Conservation (phyloP, 35 echinoderm and acorn worm genomes). For the Acanthaster planci region DNA sequence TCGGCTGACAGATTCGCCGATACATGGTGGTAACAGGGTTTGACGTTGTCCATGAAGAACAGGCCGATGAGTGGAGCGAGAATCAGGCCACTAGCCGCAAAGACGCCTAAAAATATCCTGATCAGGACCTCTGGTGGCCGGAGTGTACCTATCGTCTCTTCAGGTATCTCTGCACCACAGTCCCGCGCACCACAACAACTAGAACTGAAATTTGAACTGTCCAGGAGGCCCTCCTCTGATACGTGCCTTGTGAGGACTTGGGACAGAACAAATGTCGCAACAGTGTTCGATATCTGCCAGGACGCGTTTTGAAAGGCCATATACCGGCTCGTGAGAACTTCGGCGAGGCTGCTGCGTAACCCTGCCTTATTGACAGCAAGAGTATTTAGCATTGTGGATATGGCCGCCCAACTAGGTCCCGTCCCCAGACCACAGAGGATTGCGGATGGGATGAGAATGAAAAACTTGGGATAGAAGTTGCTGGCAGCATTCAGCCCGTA, state of each 20-base stretch:
- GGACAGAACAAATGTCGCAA: neutral
- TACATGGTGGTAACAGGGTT: neutral
- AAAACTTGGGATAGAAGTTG: neutral
- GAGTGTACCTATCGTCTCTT: neutral
- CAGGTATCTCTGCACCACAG: neutral
- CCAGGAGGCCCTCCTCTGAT: neutral
- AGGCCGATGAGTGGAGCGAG: conserved; percentile 32
- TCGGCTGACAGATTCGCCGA: neutral
- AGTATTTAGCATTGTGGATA: neutral
- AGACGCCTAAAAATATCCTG: conserved; percentile 18
- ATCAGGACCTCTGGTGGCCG: neutral
- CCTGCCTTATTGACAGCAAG: neutral
- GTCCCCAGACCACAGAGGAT: neutral
- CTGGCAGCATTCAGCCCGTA: neutral
- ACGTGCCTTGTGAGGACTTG: neutral
- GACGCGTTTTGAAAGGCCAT: neutral
- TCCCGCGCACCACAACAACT: neutral
- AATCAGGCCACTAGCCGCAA: conserved; percentile 37
- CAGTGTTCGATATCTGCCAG: neutral
- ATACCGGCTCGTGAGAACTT: neutral
- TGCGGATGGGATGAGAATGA: neutral
- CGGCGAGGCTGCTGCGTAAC: neutral
- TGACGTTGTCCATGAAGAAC: conserved; percentile 47
- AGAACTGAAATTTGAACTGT: neutral
- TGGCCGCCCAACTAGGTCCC: neutral